Evolutionary conservation across 2,797 vertebrate species (phyloP).

Genomic region (Synanceia verrucosa): DNA sequence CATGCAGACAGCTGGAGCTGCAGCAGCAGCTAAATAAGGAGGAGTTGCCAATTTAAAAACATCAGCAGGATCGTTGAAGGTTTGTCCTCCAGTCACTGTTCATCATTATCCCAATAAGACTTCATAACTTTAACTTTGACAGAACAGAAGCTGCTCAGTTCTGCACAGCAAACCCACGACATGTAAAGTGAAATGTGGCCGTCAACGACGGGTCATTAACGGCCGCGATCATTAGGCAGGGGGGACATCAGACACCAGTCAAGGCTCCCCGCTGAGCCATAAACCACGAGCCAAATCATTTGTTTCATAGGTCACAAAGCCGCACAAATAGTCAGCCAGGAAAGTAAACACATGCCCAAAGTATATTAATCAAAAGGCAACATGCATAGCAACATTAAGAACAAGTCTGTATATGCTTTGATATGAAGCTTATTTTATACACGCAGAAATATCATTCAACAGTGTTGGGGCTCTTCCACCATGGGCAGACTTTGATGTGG

Average conservation of each 20-base stretch:
- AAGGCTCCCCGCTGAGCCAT: constrained; percentile 29
- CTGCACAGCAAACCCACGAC: constrained; percentile 18
- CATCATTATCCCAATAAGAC: constrained; percentile 38
- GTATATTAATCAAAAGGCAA: constrained; percentile 29
- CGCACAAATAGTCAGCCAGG: constrained; percentile 3
- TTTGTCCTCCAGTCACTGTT: constrained; percentile 22
- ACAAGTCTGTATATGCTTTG: constrained; percentile 3
- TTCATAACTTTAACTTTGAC: constrained; percentile 36
- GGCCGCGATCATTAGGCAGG: constrained; percentile 44
- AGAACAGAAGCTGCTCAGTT: constrained; percentile 18
- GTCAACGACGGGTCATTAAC: constrained; percentile 45
- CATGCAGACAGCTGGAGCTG: no score
- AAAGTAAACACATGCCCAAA: constrained; percentile 17
- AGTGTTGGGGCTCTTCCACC: constrained; percentile 26
- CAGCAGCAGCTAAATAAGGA: neutral
- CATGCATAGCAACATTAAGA: constrained; percentile 5
- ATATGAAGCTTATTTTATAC: constrained; percentile 30
- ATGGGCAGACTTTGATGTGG: constrained; percentile 53
- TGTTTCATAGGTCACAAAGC: constrained; percentile 17
- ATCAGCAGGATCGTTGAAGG: constrained; percentile 21
- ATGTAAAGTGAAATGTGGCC: constrained; percentile 32
- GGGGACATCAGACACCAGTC: constrained; percentile 21
- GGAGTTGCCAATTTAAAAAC: constrained; percentile 8
- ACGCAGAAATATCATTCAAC: constrained; percentile 31
- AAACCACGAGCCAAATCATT: constrained; percentile 17